A percentile compares a stretch with the other conserved stretches of the same genome.
Conservation (phyloP, 92 coral and sea anemone genomes). For the Virgularia gustaviana region DNA sequence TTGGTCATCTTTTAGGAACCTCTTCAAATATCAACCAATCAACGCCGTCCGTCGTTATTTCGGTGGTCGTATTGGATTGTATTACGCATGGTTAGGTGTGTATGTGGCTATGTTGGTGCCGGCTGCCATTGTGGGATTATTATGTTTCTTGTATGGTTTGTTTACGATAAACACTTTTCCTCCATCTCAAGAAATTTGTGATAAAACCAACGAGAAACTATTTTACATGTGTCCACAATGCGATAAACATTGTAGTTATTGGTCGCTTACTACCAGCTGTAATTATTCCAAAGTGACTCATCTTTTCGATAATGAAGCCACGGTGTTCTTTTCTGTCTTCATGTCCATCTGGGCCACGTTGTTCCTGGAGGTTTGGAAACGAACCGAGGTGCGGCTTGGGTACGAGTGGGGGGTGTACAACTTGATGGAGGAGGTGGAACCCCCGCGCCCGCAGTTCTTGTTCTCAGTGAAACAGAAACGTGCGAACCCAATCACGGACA, state of each 20-base stretch:
- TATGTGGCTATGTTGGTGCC: slow-evolving; percentile 47
- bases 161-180: neutral
- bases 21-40: slow-evolving; percentile 47
- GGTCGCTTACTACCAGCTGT: slow-evolving; percentile 50
- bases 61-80: slow-evolving; percentile 51
- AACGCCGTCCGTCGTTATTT: slow-evolving; percentile 46
- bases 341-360: slow-evolving; percentile 56
- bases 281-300: slow-evolving; percentile 40
- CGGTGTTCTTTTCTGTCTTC: slow-evolving; percentile 53
- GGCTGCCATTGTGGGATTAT: slow-evolving; percentile 51
- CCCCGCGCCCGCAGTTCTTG: slow-evolving; percentile 58
- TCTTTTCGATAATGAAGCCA: slow-evolving; percentile 52
- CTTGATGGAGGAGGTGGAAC: slow-evolving; percentile 50
- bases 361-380: slow-evolving; percentile 56
- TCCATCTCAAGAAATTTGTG: slow-evolving; percentile 54
- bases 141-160: slow-evolving; percentile 49
- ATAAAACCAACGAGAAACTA: slow-evolving; percentile 35
- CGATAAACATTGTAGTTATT: slow-evolving; percentile 53
- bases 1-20: slow-evolving; percentile 44
- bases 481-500: slow-evolving; percentile 53
- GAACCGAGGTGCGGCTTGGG: slow-evolving; percentile 45
- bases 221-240: slow-evolving; percentile 68
- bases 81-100: slow-evolving; percentile 56
- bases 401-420: slow-evolving; percentile 59
- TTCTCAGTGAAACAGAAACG: slow-evolving; percentile 36